Base-by-base conservation (phyloP, 2,888 invertebrate species). In the Pristionchus entomophagus region DNA sequence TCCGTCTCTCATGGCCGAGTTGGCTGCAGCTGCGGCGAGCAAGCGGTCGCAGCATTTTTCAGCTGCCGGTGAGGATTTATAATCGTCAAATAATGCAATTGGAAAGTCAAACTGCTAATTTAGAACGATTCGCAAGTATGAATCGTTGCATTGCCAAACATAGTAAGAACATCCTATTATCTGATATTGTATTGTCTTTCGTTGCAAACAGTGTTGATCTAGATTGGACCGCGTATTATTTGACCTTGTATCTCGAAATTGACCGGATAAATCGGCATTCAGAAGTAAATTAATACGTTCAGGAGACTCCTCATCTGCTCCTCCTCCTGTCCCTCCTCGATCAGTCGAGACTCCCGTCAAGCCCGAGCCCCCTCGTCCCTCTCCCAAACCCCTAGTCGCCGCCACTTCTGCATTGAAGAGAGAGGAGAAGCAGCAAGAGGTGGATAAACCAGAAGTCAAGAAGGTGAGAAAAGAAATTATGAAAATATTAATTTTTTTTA, bases 1-100 rank as follows among this genome's bases (percentile, higher is more conserved):
- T 32, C 29, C 78, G 5, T 80, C 78, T 14, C 78, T 80, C 51
- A 35, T 80, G 19, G 6, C 78, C 19, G 51, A 80, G 32, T 19
- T 80, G 51, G 78, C 78, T 51, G 51, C 78, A 53, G 51, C 78
- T 32, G 78, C 73, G 45, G 73, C 78, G 32, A 80, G 29, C 51
- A 80, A 80, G 51, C 51, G 78, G 22, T 49, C 53, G 51, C 51
- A 80, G 78, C 49, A 80, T 17, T 19, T 49, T 45, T 45, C n/a
- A 22, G 2, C 22, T 5, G 45, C 73, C 4, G 65, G 65, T 65
- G 45, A 77, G 49, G 14, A 41, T 22, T 73, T 38, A 35, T n/a
- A 22, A 26, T 4, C 4, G 19, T 10, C 51, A 51, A 51, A 51
- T 51, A 5, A 3, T n/a, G n/a, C n/a, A n/a, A n/a, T n/a, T n/a